phyloP scores from a whole-genome alignment of 2,888 invertebrate genomes.

The Metallyticus violacea region DNA sequence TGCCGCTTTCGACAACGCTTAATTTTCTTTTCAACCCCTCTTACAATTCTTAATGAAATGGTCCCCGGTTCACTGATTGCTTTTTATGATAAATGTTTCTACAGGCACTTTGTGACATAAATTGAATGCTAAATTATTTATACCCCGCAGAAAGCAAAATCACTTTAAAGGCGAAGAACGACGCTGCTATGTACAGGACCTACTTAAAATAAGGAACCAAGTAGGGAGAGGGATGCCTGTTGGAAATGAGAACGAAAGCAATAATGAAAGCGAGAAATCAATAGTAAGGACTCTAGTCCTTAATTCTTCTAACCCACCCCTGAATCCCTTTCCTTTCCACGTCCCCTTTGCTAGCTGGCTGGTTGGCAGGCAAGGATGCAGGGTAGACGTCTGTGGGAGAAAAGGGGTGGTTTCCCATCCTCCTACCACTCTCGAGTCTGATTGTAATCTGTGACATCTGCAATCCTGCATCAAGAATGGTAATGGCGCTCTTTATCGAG shows the following conservation, averaged over 20 bases:
- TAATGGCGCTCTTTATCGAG: conserved; percentile 44
- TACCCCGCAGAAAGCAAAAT: conserved; percentile 14
- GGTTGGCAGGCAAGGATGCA: not conserved
- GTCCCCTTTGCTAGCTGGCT: not conserved
- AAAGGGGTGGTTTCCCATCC: conserved; percentile 11
- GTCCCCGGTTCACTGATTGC: not conserved
- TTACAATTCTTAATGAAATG: not conserved
- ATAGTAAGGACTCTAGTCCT: conserved; percentile 28
- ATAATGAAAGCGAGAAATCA: conserved; percentile 33
- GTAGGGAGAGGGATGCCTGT: not conserved
- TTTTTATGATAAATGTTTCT: conserved; percentile 16
- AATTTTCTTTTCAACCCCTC: not conserved
- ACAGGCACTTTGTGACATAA: not conserved
- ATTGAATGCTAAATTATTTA: conserved; percentile 24
- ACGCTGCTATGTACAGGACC: conserved; percentile 2
- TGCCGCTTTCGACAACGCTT: not conserved
- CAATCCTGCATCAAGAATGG: conserved; percentile 43
- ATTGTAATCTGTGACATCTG: conserved; percentile 44
- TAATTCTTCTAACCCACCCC: conserved; percentile 25
- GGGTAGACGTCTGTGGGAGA: not conserved
- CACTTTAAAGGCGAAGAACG: too few species aligned
- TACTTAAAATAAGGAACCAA: conserved; percentile 21
- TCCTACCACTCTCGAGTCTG: conserved; percentile 29
- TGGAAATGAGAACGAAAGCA: conserved; percentile 22
- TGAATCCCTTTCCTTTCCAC: not conserved